Evolutionary conservation across 1,140 invertebrate species (phyloP).

Genomic region (Bombus picipes): DNA sequence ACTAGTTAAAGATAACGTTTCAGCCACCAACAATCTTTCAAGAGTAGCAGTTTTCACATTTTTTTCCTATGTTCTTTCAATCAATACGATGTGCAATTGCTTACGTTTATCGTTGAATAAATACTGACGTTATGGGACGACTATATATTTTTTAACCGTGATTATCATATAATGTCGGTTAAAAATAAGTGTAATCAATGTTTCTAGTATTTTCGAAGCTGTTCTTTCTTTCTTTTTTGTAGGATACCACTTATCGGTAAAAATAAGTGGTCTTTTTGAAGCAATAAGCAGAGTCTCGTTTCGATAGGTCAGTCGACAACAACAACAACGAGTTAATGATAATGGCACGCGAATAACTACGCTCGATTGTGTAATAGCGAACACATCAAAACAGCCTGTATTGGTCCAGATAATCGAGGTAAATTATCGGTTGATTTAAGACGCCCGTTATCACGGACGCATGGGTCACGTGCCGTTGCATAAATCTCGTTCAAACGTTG

Average conservation of each 20-base stretch:
- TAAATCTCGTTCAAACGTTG: conserved; percentile 1
- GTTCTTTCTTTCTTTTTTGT: not conserved
- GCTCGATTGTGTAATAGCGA: not conserved
- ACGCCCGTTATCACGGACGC: not conserved
- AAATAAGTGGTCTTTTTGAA: not conserved
- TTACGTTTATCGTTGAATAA: not conserved
- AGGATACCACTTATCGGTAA: not conserved
- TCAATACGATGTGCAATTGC: not conserved
- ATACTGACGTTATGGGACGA: not conserved
- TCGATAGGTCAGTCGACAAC: not conserved
- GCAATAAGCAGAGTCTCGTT: not conserved
- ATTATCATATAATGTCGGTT: not conserved
- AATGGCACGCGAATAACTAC: not conserved
- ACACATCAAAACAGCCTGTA: not conserved
- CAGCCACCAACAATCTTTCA: not conserved
- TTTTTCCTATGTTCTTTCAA: not conserved
- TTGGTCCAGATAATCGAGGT: conserved; percentile 21
- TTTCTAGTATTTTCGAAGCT: not conserved
- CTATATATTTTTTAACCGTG: not conserved
- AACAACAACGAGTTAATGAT: not conserved
- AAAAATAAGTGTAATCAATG: not conserved
- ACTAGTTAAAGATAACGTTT: not conserved
- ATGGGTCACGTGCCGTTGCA: conserved; percentile 8
- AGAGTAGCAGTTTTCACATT: not conserved
- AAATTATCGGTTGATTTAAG: conserved; percentile 15